Evolutionary conservation across 2,888 invertebrate genomes (phyloP).

Genomic region (Deilephila elpenor): DNA sequence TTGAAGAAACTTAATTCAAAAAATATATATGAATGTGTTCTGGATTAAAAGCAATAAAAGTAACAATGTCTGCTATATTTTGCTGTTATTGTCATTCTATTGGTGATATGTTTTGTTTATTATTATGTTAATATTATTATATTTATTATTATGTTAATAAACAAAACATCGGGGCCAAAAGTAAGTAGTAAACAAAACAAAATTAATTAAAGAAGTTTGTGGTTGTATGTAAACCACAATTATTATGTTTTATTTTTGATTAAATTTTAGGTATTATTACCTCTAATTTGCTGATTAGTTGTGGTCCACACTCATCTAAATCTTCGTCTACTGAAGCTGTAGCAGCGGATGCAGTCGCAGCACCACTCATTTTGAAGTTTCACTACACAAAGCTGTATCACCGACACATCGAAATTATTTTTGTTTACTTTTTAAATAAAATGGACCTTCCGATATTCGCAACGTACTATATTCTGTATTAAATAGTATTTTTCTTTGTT

Average conservation of each 20-base stretch:
- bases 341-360: constrained; percentile 79
- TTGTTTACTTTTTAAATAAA: background rate
- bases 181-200: too few species aligned
- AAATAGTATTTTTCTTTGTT: constrained; percentile 33
- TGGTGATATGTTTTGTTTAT: too few species aligned
- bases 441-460: background rate
- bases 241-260: background rate
- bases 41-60: too few species aligned
- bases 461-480: constrained; percentile 4
- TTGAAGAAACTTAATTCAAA: too few species aligned
- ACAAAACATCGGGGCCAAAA: too few species aligned
- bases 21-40: too few species aligned
- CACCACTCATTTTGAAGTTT: constrained; percentile 54
- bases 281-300: constrained; percentile 89
- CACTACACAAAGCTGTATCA: constrained; percentile 45
- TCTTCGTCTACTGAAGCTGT: constrained; percentile 82
- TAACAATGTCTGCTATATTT: too few species aligned
- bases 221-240: too few species aligned
- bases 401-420: constrained; percentile 39
- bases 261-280: constrained; percentile 68
- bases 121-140: too few species aligned
- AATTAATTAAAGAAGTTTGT: too few species aligned
- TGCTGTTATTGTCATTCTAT: too few species aligned
- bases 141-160: too few species aligned
- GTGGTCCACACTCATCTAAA: constrained; percentile 89